phyloP scores from a whole-genome alignment of 2,797 vertebrate genomes.

The Tokudaia tokunoshimensis region DNA sequence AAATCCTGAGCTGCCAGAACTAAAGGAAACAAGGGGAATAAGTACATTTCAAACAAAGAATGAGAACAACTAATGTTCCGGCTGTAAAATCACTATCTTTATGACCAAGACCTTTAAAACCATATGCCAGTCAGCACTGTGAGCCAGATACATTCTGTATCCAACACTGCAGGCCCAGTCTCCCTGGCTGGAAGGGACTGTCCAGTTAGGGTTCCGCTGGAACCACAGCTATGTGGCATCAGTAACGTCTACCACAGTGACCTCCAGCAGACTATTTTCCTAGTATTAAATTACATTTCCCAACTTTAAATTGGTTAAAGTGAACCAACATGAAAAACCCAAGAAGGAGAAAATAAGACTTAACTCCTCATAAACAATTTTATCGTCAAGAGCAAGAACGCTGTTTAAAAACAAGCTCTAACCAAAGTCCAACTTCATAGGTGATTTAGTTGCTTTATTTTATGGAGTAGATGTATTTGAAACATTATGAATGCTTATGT shows the following conservation, averaged over 20 bases:
- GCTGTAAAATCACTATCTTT: conserved; percentile 23
- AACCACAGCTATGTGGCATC: not conserved
- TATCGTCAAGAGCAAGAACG: not conserved
- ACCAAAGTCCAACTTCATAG: not conserved
- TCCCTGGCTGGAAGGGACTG: not conserved
- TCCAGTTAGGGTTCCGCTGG: not conserved
- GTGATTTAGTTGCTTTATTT: conserved; percentile 18
- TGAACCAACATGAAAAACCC: conserved; percentile 1
- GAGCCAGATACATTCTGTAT: not conserved
- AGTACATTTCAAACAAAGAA: conserved; percentile 30
- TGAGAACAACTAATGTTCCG: conserved; percentile 1
- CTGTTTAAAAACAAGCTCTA: conserved; percentile 22
- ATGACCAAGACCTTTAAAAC: conserved; percentile 5
- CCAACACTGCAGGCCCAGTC: not conserved
- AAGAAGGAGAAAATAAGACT: not conserved
- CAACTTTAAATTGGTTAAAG: conserved; percentile 26
- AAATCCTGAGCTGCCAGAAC: not conserved
- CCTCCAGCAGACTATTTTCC: conserved; percentile 23
- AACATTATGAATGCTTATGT: not conserved
- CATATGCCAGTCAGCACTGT: not conserved
- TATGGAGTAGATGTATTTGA: not conserved
- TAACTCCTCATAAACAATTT: not conserved
- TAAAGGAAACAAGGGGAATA: conserved; percentile 42
- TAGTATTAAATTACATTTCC: not conserved
- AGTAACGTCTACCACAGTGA: not conserved